A percentile compares a stretch with the other conserved stretches of the same genome.
phyloP scores from a whole-genome alignment of 53 echinoderm and acorn worm genomes.

The Zoroaster sp. region DNA sequence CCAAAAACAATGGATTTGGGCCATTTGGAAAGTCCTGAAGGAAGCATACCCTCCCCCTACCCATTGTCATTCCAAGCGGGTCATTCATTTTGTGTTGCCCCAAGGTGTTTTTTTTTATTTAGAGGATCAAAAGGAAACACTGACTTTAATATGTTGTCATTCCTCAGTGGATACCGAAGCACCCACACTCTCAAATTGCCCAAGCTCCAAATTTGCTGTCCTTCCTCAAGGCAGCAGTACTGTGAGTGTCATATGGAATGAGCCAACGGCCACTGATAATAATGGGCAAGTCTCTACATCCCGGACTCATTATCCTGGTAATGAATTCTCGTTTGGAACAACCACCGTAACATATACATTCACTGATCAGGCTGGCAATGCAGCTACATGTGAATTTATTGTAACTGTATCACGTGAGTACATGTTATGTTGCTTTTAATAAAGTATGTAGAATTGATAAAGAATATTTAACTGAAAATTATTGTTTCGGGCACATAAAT shows the following conservation, averaged over 20 bases:
- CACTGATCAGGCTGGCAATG: neutral
- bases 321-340: neutral
- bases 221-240: neutral
- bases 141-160: neutral
- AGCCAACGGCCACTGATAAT: neutral
- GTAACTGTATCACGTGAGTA: neutral
- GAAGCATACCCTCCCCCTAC: no score
- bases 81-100: no score
- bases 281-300: neutral
- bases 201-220: neutral
- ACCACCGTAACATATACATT: neutral
- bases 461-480: neutral
- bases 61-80: no score
- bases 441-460: neutral
- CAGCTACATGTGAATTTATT: neutral
- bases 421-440: neutral
- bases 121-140: no score
- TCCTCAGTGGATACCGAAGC: neutral
- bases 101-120: no score
- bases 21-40: no score
- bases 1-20: no score
- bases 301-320: neutral
- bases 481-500: neutral
- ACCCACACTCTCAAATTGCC: neutral
- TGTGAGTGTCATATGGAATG: neutral